These are phyloP conservation scores for Pseudochirops corinnae DNA, from an alignment of 2,797 vertebrate genomes.

Conservation along the genomic window DNA sequence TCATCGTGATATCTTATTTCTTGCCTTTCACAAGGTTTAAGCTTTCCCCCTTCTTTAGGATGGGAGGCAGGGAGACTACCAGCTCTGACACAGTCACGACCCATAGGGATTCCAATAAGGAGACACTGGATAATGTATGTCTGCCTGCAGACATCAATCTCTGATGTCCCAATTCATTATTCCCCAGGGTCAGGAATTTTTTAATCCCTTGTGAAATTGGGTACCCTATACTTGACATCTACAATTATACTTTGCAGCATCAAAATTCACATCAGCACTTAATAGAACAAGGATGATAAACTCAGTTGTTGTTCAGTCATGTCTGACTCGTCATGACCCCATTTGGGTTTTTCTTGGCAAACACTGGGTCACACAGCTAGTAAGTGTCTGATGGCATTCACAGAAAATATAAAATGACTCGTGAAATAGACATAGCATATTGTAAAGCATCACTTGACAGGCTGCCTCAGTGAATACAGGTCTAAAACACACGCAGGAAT, in stretches of 20 bases:
- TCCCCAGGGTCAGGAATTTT: not conserved
- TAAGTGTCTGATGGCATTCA: not conserved
- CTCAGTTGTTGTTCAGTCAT: not conserved
- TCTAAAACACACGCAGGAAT: not conserved
- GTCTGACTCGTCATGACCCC: not conserved
- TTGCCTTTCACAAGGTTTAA: not conserved
- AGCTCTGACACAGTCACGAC: not conserved
- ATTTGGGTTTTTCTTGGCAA: not conserved
- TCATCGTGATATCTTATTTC: not conserved
- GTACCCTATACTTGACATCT: not conserved
- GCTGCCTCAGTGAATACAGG: not conserved
- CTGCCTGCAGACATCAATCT: not conserved
- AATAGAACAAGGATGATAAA: not conserved
- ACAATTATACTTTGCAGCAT: not conserved
- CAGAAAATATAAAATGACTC: not conserved
- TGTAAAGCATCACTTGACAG: not conserved
- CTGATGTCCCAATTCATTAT: not conserved
- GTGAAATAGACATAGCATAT: not conserved
- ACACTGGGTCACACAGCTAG: not conserved
- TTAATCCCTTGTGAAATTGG: not conserved
- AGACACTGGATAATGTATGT: not conserved
- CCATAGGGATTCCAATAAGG: not conserved
- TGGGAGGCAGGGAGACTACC: not conserved
- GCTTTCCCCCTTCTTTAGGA: not conserved
- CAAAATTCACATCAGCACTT: not conserved